Percentiles rank a stretch among this genome's conserved stretches.
phyloP scores from a whole-genome alignment of 2,113 vertebrate species.

The Ploceus nigricollis region DNA sequence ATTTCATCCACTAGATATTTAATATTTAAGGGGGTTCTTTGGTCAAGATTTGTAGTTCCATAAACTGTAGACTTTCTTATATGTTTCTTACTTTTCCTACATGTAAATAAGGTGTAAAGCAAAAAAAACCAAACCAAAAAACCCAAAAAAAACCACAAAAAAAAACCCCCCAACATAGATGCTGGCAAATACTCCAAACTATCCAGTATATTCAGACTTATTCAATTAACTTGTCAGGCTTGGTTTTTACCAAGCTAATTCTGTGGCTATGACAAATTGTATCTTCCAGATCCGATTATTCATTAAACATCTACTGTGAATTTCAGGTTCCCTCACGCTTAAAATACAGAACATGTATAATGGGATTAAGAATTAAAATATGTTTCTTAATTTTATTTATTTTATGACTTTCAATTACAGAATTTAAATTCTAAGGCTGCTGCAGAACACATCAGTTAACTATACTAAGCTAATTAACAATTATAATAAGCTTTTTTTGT shows the following conservation, averaged over 20 bases:
- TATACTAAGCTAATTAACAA: not conserved
- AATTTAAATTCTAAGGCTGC: not conserved
- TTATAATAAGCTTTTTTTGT: not conserved
- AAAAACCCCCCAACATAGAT: not conserved
- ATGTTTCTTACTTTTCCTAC: not conserved
- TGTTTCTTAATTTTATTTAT: conserved; percentile 14
- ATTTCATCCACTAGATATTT: not conserved
- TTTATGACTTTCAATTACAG: not conserved
- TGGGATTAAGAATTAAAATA: conserved; percentile 6
- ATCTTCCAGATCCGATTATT: conserved; percentile 30
- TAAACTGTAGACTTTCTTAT: not conserved
- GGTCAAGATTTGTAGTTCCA: not conserved
- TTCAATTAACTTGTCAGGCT: conserved; percentile 22
- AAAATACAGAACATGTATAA: not conserved
- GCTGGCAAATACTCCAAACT: not conserved
- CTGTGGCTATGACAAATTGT: conserved; percentile 12
- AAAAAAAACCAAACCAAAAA: not conserved
- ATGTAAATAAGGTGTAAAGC: not conserved
- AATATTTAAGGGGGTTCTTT: not conserved
- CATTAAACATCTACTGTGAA: conserved; percentile 16
- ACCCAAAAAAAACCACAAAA: not conserved
- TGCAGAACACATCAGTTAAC: conserved; percentile 3
- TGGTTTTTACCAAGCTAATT: not conserved
- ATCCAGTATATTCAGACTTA: not conserved
- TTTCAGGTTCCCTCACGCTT: conserved; percentile 15